These are phyloP conservation scores for Ammospiza maritima DNA, from an alignment of 2,797 vertebrate genomes.

Conservation along the genomic window DNA sequence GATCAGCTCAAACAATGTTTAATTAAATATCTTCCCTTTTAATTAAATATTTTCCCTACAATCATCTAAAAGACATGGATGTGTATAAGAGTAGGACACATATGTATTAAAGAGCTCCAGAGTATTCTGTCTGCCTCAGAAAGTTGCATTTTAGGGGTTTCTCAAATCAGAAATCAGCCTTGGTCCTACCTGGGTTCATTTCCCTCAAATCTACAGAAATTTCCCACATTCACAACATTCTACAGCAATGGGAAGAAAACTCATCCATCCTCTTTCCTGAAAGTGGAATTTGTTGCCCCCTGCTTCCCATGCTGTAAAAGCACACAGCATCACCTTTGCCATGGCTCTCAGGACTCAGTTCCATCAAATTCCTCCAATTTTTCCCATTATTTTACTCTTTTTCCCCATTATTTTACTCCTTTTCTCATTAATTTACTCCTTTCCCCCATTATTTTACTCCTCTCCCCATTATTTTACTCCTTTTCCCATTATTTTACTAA, in stretches of 20 bases:
- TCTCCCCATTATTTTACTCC: neutral
- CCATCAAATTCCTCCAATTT: neutral
- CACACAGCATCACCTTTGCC: neutral
- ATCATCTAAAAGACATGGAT: neutral
- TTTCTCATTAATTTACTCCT: neutral
- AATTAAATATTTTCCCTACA: neutral
- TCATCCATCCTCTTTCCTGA: neutral
- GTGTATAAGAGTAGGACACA: neutral
- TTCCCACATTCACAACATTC: neutral
- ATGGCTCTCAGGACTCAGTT: neutral
- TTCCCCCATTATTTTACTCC: neutral
- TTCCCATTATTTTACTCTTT: neutral
- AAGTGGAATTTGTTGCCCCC: conserved; percentile 37
- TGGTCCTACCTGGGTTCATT: neutral
- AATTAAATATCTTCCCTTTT: neutral
- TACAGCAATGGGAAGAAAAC: neutral
- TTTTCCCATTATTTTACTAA: neutral
- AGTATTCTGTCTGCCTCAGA: neutral
- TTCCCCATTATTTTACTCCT: neutral
- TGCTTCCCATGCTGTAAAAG: conserved; percentile 19
- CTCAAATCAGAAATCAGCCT: neutral
- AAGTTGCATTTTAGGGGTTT: neutral
- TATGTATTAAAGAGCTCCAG: neutral
- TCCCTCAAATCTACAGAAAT: neutral
- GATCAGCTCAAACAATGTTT: neutral